Percentiles rank a stretch among this genome's conserved stretches.
phyloP scores from a whole-genome alignment of 2,113 vertebrate species.

The Etheostoma spectabile region DNA sequence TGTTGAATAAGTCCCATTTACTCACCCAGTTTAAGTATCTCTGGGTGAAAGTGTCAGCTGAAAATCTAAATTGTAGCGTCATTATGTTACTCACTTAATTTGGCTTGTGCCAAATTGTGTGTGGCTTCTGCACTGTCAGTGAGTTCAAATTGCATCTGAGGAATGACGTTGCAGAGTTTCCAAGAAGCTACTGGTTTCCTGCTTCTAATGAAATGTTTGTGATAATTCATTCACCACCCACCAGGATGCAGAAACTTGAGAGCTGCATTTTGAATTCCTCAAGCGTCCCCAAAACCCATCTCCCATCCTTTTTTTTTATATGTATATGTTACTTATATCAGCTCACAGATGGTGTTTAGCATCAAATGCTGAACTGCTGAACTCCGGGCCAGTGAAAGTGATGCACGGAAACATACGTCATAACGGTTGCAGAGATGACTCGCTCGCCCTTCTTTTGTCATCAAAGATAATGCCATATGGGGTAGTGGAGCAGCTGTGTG shows the following conservation, averaged over 20 bases:
- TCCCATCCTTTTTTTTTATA: neutral
- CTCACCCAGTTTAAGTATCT: slow-evolving; percentile 21
- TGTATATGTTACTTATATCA: neutral
- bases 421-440: slow-evolving; percentile 33
- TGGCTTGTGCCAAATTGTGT: neutral
- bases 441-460: slow-evolving; percentile 44
- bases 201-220: slow-evolving; percentile 44
- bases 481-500: slow-evolving; percentile 28
- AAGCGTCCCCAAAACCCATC: neutral
- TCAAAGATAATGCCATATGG: slow-evolving; percentile 50
- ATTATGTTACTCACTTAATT: slow-evolving; percentile 34
- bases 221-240: slow-evolving; percentile 2
- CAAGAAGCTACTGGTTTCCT: slow-evolving; percentile 62
- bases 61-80: neutral
- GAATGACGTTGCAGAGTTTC: slow-evolving; percentile 50
- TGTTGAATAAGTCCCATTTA: slow-evolving; percentile 12
- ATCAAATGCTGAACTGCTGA: slow-evolving; percentile 34
- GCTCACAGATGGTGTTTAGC: neutral
- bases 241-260: neutral
- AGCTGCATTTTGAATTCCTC: neutral
- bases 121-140: slow-evolving; percentile 10
- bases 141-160: neutral
- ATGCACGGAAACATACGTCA: slow-evolving; percentile 48
- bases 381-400: slow-evolving; percentile 47
- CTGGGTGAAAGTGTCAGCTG: slow-evolving; percentile 23